Conservation (phyloP, 2,888 invertebrate genomes). For the Ophion obscuratus region DNA sequence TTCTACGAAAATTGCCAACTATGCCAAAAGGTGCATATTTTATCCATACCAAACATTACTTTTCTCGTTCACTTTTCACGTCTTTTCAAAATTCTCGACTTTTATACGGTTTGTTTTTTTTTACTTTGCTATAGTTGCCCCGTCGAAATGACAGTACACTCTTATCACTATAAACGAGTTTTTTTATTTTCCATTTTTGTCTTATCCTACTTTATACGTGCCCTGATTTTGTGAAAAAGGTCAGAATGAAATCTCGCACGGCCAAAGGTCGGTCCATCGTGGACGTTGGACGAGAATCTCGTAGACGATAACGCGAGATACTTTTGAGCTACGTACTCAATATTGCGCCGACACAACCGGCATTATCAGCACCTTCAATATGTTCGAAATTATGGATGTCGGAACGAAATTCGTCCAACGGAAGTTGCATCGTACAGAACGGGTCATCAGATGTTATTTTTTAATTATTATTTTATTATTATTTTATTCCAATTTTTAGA, state of each 20-base stretch:
- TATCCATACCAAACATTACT: background rate
- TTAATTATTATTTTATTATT: too few relatives aligned
- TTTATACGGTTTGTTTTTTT: background rate
- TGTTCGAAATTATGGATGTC: background rate
- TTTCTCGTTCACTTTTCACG: background rate
- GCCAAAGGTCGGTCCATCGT: background rate
- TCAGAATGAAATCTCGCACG: background rate
- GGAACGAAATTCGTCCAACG: background rate
- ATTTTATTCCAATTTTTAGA: too few relatives aligned
- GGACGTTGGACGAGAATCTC: background rate
- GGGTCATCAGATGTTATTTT: background rate
- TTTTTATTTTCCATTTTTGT: background rate
- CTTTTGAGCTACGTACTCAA: background rate
- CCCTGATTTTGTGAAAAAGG: background rate
- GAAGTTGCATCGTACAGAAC: background rate
- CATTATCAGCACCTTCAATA: background rate
- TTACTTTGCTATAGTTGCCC: background rate
- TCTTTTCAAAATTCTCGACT: background rate
- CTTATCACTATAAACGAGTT: background rate
- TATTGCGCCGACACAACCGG: too few relatives aligned
- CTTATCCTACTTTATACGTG: background rate
- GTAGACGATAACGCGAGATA: background rate
- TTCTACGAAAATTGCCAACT: background rate
- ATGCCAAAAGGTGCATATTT: background rate
- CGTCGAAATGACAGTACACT: background rate